These are phyloP conservation scores for Drosophila lacertosa DNA, from an alignment of 1,140 invertebrate genomes.

Conservation along the genomic window DNA sequence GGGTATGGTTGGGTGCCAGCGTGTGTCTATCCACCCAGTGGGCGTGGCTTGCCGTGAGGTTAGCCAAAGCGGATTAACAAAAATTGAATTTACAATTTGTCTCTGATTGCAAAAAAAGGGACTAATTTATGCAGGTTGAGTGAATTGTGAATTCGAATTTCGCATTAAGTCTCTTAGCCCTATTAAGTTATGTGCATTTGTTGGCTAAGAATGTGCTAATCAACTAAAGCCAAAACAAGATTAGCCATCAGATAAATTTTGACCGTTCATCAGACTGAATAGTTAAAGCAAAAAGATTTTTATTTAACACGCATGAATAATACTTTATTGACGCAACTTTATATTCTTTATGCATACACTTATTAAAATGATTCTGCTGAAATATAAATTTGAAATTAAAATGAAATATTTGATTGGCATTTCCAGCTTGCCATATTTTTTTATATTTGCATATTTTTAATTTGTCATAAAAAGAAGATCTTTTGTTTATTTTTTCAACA, in stretches of 20 bases:
- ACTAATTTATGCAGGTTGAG: constrained; percentile 63
- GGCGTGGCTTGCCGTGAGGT: constrained; percentile 50
- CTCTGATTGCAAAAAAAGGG: constrained; percentile 71
- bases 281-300: no score
- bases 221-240: neutral
- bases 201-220: neutral
- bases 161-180: constrained; percentile 16
- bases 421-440: no score
- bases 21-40: neutral
- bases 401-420: no score
- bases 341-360: no score
- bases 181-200: constrained; percentile 9
- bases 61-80: constrained; percentile 75
- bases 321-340: no score
- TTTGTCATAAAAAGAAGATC: no score
- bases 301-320: no score
- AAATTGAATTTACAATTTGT: constrained; percentile 78
- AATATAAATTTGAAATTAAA: no score
- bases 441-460: no score
- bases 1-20: no score
- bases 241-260: neutral
- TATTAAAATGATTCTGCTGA: no score
- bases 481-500: no score
- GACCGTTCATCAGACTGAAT: neutral
- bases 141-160: constrained; percentile 47